Conservation (phyloP, 2,888 invertebrate genomes). For the Allacma fusca region DNA sequence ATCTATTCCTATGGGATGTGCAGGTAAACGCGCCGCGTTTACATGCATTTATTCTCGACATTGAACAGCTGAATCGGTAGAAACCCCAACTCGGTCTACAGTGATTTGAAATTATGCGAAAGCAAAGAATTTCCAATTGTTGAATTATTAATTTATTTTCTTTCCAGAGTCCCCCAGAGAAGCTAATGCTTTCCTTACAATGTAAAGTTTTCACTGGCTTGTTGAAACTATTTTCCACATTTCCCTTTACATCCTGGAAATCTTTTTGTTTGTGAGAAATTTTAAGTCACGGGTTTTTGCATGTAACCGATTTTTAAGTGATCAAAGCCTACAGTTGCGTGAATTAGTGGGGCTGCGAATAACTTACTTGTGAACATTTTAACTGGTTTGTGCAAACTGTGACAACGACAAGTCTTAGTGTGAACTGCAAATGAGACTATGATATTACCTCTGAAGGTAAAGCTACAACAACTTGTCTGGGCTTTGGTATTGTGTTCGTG, state of each 20-base stretch:
- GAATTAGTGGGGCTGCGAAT: background rate
- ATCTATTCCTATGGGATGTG: background rate
- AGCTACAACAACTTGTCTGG: background rate
- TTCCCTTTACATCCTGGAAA: background rate
- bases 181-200: background rate
- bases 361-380: background rate
- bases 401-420: too few relatives aligned
- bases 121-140: background rate
- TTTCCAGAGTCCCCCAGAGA: background rate
- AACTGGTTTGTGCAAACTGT: background rate
- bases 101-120: background rate
- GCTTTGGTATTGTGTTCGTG: background rate
- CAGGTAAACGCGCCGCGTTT: background rate
- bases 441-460: too few relatives aligned
- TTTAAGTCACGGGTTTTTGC: too few relatives aligned
- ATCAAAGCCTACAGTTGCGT: background rate
- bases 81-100: background rate
- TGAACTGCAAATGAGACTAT: too few relatives aligned
- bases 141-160: constrained; percentile 1
- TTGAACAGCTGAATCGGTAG: background rate
- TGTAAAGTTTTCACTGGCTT: background rate
- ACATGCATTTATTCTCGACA: background rate
- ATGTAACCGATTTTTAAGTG: background rate
- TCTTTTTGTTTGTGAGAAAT: too few relatives aligned
- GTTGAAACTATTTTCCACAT: background rate